Percentiles rank a stretch among this genome's conserved stretches.
Evolutionary conservation across 2,888 invertebrate genomes (phyloP).

Genomic region (Euplexia lucipara): DNA sequence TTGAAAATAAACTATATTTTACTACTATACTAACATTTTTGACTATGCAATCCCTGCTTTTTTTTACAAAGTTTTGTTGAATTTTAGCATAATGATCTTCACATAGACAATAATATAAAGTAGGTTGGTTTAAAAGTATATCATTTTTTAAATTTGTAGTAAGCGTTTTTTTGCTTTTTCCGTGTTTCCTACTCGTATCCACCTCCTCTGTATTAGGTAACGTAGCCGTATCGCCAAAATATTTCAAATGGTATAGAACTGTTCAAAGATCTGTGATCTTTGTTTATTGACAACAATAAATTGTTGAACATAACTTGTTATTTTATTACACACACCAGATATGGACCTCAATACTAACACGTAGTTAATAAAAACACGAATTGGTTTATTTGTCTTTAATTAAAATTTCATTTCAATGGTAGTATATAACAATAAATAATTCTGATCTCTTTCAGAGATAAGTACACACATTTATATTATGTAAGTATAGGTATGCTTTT

Average conservation of each 20-base stretch:
- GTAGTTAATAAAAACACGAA: slow-evolving; percentile 58
- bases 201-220: slow-evolving; percentile 4
- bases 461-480: slow-evolving; percentile 80
- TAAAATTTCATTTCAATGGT: slow-evolving; percentile 87
- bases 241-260: slow-evolving; percentile 77
- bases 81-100: slow-evolving; percentile 21
- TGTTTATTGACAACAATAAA: slow-evolving; percentile 86
- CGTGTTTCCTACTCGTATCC: slow-evolving; percentile 9
- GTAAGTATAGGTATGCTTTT: slow-evolving; percentile 78
- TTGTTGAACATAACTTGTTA: slow-evolving; percentile 78
- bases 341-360: too few relatives aligned
- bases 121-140: slow-evolving; percentile 22
- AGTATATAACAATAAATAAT: slow-evolving; percentile 90
- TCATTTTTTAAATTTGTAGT: slow-evolving; percentile 7
- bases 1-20: slow-evolving; percentile 45
- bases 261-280: slow-evolving; percentile 87
- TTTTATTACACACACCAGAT: slow-evolving; percentile 9
- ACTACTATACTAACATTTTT: slow-evolving; percentile 32
- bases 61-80: too few relatives aligned
- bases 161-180: slow-evolving; percentile 2
- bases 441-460: slow-evolving; percentile 86
- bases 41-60: slow-evolving; percentile 25
- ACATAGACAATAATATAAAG: slow-evolving; percentile 36
- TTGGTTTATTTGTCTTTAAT: slow-evolving; percentile 85
- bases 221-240: slow-evolving; percentile 67